Evolutionary conservation across 2,888 invertebrate genomes (phyloP), one percentile per base, ranked within the genome.

Genomic region (Agriopis leucophaearia): DNA sequence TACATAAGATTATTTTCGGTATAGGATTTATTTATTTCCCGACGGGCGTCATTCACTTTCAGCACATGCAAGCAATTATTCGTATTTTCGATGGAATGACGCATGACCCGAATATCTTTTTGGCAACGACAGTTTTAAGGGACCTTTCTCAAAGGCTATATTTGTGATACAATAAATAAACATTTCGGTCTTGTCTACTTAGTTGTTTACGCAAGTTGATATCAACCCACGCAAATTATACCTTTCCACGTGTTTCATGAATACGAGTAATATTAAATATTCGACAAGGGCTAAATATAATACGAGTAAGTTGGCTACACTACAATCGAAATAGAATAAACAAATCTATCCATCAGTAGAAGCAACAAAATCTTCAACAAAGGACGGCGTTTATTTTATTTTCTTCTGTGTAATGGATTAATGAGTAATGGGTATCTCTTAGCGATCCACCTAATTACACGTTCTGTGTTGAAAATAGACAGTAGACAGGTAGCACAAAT

Each of bases 41-140:
- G 74, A 78, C 85, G 79, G 71, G 81, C 90, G 88, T 91, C 89
- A 89, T 87, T 85, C 85, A 81, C 81, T 82, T 87, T 87, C 87
- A 77, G 83, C 91, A 88, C 84, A 88, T 88, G 89, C 87, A 88
- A 89, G 88, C 85, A 88, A 91, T 91, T 88, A 90, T 81, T 81
- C 52, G 81, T 86, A 87, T 88, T 88, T 88, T 82, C 80, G 81
- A 81, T 81, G 72, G 81, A 81, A 86, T 91, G 92, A 91, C 92
- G 92, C 91, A 90, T 84, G 87, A 83, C 85, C 86, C 81, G 76
- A 85, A 88, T 88, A 81, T 86, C 86, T 86, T 85, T 71, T 77
- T 77, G 78, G 77, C 75, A 77, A 81, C 76, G 79, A 84, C 79
- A 78, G 75, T 80, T 81, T 81, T 76, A 77, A 75, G 78, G 66